Base-by-base conservation (phyloP, 2,888 invertebrate genomes). In the Glaucopsyche alexis region DNA sequence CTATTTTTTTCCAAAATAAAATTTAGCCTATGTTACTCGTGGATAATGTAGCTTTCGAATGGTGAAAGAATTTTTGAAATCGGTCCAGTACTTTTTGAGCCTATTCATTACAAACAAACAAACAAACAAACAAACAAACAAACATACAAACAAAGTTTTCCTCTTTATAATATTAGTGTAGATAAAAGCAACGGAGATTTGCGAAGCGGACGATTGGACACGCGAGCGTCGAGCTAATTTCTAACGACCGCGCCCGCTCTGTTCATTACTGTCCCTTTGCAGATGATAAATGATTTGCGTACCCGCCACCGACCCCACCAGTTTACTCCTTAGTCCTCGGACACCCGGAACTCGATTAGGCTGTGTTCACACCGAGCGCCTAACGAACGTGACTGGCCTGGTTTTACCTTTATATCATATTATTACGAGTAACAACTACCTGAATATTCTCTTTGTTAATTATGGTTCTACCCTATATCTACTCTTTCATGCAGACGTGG, bases 171-270 rank as follows among this genome's bases (percentile, higher is more conserved):
- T n/a, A n/a, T n/a, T n/a, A n/a, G n/a, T n/a, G n/a, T n/a, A n/a
- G 4, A 29, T 29, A 4, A 29, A 29, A 3, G 29, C 29, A 29
- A 29, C 29, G 29, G 29, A 29, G 29, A n/a, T 67, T 66, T 29
- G 16, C 67, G 7, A 13, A 19, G 71, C 52, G 60, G 14, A 29
- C 45, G 71, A 72, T 50, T 50, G 72, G 72, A 66, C 50, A 66
- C 40, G 72, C 72, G 49, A 72, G 73, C 73, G 74, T 29, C 29
- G 42, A 42, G 42, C 76, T 78, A 79, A 79, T 79, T 78, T 77
- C 78, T 78, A 78, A 79, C 79, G 79, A 79, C 73, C 77, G 76
- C 77, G 74, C 75, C 74, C 74, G 52, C 16, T 66, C 72, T 72
- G 73, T 74, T 76, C 75, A 74, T 77, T 77, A 76, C 75, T 55